phyloP scores from a whole-genome alignment of 2,888 invertebrate genomes.

The Zelleria hepariella region DNA sequence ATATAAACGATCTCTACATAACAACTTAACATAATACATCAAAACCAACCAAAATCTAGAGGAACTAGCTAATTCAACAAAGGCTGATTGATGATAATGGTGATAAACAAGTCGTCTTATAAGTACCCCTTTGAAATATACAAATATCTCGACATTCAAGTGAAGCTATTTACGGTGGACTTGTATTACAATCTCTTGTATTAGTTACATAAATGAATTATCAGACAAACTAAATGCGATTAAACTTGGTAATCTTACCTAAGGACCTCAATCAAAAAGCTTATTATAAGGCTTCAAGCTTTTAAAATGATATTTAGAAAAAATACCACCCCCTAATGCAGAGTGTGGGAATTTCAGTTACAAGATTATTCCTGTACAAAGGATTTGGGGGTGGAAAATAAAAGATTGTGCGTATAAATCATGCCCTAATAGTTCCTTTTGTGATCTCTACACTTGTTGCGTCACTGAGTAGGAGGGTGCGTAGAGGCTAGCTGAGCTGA shows the following conservation, averaged over 20 bases:
- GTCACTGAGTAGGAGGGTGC: slow-evolving; percentile 3
- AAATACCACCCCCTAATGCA: not conserved
- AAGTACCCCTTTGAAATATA: too few relatives aligned
- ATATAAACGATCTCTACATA: too few relatives aligned
- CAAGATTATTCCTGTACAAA: slow-evolving; percentile 38
- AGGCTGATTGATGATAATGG: too few relatives aligned
- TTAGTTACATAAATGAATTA: too few relatives aligned
- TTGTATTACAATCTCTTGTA: too few relatives aligned
- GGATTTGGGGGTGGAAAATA: slow-evolving; percentile 58
- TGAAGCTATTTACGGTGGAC: too few relatives aligned
- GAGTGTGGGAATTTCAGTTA: slow-evolving; percentile 68
- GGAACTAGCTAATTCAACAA: too few relatives aligned
- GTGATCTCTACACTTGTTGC: slow-evolving; percentile 61
- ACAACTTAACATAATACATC: too few relatives aligned
- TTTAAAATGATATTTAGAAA: not conserved
- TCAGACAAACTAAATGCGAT: too few relatives aligned
- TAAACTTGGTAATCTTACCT: not conserved
- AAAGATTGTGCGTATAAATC: slow-evolving; percentile 55
- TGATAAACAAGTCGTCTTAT: too few relatives aligned
- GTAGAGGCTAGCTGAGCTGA: not conserved
- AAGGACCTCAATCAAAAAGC: not conserved
- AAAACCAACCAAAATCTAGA: too few relatives aligned
- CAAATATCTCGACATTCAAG: too few relatives aligned
- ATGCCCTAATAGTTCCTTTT: slow-evolving; percentile 62
- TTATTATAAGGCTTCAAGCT: not conserved